Percentiles rank a stretch among this genome's conserved stretches.
These are phyloP conservation scores for Meda fulgida DNA, from an alignment of 2,797 vertebrate genomes.

Conservation along the genomic window DNA sequence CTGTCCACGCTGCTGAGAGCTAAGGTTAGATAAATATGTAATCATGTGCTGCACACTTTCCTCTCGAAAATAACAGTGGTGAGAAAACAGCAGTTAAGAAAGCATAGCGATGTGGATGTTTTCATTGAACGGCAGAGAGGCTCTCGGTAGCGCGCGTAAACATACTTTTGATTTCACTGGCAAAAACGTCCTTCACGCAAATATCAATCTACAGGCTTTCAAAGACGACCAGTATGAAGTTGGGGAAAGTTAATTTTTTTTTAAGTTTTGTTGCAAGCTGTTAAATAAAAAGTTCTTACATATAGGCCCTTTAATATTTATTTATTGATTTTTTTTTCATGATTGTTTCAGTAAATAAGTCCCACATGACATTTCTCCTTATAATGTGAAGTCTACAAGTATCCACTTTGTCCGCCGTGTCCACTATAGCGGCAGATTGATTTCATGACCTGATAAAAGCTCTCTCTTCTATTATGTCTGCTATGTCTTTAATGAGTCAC, in stretches of 20 bases:
- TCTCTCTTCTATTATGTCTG: constrained; percentile 25
- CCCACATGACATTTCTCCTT: not conserved
- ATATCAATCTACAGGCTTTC: too few species aligned
- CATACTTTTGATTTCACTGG: not conserved
- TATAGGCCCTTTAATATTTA: not conserved
- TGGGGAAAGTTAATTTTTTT: too few species aligned
- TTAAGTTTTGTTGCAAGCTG: too few species aligned
- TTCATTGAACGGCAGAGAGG: not conserved
- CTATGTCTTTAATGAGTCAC: constrained; percentile 40
- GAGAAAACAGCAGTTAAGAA: too few species aligned
- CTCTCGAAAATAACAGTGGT: too few species aligned
- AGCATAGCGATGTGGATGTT: too few species aligned
- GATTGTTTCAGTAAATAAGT: not conserved
- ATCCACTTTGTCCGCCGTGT: constrained; percentile 21
- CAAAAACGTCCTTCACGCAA: too few species aligned
- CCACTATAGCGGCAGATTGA: not conserved
- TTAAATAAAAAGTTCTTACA: too few species aligned
- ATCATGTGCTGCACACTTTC: too few species aligned
- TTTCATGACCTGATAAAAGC: constrained; percentile 15
- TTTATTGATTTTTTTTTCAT: not conserved
- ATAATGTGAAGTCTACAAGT: not conserved
- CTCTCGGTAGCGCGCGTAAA: not conserved
- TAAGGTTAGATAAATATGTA: too few species aligned
- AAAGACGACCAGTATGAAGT: too few species aligned
- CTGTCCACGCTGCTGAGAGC: too few species aligned